phyloP scores from a whole-genome alignment of 2,888 invertebrate genomes.

The Xylota sylvarum region DNA sequence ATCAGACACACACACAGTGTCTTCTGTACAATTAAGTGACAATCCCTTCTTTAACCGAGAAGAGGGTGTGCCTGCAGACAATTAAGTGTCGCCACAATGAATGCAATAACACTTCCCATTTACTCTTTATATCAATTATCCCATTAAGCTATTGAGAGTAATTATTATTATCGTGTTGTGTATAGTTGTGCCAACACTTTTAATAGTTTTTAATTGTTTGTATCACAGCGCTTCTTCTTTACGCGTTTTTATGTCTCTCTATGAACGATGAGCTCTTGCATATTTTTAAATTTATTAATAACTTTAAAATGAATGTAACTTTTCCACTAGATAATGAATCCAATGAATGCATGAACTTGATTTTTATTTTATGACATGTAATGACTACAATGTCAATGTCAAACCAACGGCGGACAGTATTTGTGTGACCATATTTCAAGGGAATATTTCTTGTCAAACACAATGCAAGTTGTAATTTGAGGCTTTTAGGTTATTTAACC shows the following conservation, averaged over 20 bases:
- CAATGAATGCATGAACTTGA: conserved; percentile 17
- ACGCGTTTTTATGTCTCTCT: conserved; percentile 2
- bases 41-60: conserved; percentile 15
- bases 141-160: conserved; percentile 31
- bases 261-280: conserved; percentile 5
- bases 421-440: conserved; percentile 6
- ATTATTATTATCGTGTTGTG: conserved; percentile 10
- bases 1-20: neutral
- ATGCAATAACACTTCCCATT: conserved; percentile 43
- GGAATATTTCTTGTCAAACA: conserved; percentile 26
- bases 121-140: conserved; percentile 60
- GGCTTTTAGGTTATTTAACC: conserved; percentile 1
- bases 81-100: conserved; percentile 19
- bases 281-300: conserved; percentile 1
- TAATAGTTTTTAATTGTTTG: conserved; percentile 16
- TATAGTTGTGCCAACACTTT: conserved; percentile 15
- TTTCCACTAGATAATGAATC: neutral
- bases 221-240: neutral
- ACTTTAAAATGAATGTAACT: conserved; percentile 2
- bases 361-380: conserved; percentile 26
- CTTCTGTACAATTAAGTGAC: conserved; percentile 21
- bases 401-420: neutral
- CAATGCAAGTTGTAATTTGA: conserved; percentile 16
- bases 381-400: conserved; percentile 29
- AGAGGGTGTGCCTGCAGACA: conserved; percentile 33